Evolutionary conservation across 2,888 invertebrate species (phyloP), one percentile per base, ranked within the genome.

Genomic region (Rhagophthalmus giganteus): DNA sequence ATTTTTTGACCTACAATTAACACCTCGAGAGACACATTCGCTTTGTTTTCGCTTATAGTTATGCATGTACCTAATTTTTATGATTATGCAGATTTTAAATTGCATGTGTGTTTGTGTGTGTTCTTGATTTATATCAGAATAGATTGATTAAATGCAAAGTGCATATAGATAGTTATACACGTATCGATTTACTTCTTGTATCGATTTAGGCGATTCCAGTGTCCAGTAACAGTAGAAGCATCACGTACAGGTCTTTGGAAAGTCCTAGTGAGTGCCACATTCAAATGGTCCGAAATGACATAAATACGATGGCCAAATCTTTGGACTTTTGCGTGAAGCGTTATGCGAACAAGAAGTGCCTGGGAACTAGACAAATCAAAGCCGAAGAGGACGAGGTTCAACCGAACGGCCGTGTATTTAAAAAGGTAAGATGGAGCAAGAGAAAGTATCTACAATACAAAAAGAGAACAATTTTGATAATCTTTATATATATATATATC

Each of bases 301-400:
- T 92, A 60, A 85, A 86, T 66, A 88, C 91, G 16, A 83, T 93
- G 80, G 89, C 89, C 68, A 84, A 88, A 72, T 86, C 95, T 79
- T 83, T 96, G 66, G 81, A 83, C 13, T 88, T 87, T 68, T 88
- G 93, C 20, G 83, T 87, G 31, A 81, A 82, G 61, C 81, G 85
- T 60, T 89, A 90, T 77, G 80, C 82, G 5, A 79, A 82, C 33
- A 87, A 86, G 62, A 83, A 81, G 45, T 94, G 93, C 64, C 81
- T 96, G 56, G 97, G 97, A 34, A 94, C 94, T 0, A 81, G 97
- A 42, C 85, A 94, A 65, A 88, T 96, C 62, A 80, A 95, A 30
- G 87, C 89, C 48, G 97, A 96, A 74, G 93, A 94, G 71, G 94
- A 97, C 70, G 98, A 99, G 73, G 77, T 86, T 8, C 97, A 98